Evolutionary conservation across 2,113 vertebrate species (phyloP), one percentile per base, ranked within the genome.

Genomic region (Cyanistes caeruleus): DNA sequence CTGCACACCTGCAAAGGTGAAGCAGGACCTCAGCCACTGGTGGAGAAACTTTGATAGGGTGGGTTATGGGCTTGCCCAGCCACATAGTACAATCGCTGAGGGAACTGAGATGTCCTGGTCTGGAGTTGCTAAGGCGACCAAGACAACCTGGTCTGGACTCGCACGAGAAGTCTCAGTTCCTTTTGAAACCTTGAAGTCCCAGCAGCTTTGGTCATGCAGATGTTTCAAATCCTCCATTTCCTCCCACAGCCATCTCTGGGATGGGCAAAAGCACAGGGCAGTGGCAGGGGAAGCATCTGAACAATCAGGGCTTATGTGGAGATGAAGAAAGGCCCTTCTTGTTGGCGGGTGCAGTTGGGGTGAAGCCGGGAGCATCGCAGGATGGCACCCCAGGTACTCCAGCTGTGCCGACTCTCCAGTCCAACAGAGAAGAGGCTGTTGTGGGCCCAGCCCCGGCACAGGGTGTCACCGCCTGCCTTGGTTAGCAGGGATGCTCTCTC

Each of bases 341-440:
- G 84, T 93, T 18, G 22, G 44, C 0, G 44, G 53, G 95, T 68
- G 90, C 93, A 81, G 17, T 91, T 44, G 80, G 95, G 97, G 96
- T 48, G 90, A 92, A 84, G 75, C 41, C 27, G 18, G 48, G 63
- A 91, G 65, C 84, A 84, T 74, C 96, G 31, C 88, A 81, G 97
- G 93, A 74, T 98, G 98, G 98, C 98, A 98, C 98, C 75, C 90
- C 94, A 95, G 97, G 97, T 80, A 91, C 97, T 95, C 96, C 98
- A 98, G 98, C 98, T 98, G 98, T 78, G 96, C 97, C 21, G 8
- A 28, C 91, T 72, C 90, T 92, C 49, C 91, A 74, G 91, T 37
- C 60, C 86, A 95, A 94, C 95, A 96, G 95, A 97, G 95, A 87
- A 33, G 49, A 48, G 84, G 55, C 80, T 93, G 90, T 96, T 95